Evolutionary conservation across 2,888 invertebrate species (phyloP).

Genomic region (Eupithecia dodoneata): DNA sequence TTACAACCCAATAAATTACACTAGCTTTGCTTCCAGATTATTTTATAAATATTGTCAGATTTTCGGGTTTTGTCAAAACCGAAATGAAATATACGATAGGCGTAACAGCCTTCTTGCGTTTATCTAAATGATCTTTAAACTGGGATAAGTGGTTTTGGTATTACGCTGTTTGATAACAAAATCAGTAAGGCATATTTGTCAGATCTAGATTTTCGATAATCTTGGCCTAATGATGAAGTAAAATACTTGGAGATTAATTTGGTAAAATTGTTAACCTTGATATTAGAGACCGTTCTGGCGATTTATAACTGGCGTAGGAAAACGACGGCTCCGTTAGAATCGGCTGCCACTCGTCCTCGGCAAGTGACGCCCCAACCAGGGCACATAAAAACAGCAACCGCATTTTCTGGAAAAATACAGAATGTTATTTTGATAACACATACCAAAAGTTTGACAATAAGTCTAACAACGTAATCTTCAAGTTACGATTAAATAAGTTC

Average conservation of each 20-base stretch:
- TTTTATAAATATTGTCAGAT: too few relatives aligned
- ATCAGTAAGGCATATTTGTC: too few relatives aligned
- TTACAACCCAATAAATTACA: too few relatives aligned
- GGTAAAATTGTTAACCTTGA: slow-evolving; percentile 55
- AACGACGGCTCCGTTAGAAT: slow-evolving; percentile 70
- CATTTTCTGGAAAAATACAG: slow-evolving; percentile 66
- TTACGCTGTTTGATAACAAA: too few relatives aligned
- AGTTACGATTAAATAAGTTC: not conserved
- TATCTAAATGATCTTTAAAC: too few relatives aligned
- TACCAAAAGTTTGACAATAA: not conserved
- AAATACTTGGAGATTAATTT: not conserved
- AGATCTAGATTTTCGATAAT: too few relatives aligned
- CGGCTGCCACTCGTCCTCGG: slow-evolving; percentile 80
- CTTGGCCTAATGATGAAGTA: not conserved
- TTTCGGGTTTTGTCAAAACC: too few relatives aligned
- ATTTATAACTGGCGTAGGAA: slow-evolving; percentile 60
- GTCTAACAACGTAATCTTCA: not conserved
- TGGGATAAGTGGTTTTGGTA: too few relatives aligned
- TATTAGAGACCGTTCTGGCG: slow-evolving; percentile 64
- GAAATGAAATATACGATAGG: too few relatives aligned
- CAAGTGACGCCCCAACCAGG: slow-evolving; percentile 57
- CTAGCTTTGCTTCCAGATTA: too few relatives aligned
- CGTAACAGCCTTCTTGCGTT: too few relatives aligned
- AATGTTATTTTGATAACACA: not conserved
- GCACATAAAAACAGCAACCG: slow-evolving; percentile 58